phyloP scores from a whole-genome alignment of 2,113 vertebrate species.

The Odobenus rosmarus region DNA sequence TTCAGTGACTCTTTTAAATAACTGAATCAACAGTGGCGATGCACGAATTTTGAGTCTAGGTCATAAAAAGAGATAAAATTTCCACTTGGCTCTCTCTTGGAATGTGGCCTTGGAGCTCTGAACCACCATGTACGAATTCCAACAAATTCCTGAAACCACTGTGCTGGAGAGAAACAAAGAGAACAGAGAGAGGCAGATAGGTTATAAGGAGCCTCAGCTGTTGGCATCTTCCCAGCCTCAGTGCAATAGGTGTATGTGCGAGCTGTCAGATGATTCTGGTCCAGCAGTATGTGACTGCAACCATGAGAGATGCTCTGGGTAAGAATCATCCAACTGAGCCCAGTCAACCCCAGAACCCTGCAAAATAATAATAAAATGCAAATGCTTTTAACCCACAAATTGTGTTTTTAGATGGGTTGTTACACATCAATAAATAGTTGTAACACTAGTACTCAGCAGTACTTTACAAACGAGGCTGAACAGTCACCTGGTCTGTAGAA shows the following conservation, averaged over 20 bases:
- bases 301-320: neutral
- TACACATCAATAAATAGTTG: neutral
- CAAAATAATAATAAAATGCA: neutral
- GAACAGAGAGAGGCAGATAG: neutral
- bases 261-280: neutral
- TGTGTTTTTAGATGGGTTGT: neutral
- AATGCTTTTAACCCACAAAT: neutral
- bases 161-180: neutral
- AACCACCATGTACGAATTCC: neutral
- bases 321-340: neutral
- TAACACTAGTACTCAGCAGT: neutral
- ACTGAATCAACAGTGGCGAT: neutral
- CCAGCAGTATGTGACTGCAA: neutral
- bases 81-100: neutral
- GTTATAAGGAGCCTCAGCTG: neutral
- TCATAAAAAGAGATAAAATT: neutral
- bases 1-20: neutral
- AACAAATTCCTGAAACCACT: neutral
- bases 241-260: neutral
- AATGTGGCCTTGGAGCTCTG: neutral
- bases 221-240: neutral
- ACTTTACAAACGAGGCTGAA: neutral
- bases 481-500: neutral
- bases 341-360: neutral
- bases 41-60: neutral